phyloP scores from a whole-genome alignment of 2,113 vertebrate species.

The Turnix velox region DNA sequence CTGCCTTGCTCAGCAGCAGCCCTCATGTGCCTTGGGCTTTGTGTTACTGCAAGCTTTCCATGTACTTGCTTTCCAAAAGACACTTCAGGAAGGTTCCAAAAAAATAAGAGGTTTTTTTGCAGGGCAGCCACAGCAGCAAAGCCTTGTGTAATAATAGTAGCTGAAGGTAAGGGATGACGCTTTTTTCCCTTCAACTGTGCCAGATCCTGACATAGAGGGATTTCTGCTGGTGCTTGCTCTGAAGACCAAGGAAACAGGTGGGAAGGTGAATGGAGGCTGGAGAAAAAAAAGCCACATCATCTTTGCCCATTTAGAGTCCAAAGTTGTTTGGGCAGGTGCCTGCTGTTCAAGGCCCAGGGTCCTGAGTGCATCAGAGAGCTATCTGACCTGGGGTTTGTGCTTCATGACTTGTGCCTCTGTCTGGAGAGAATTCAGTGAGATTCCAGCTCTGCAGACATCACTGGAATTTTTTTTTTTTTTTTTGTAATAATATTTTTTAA shows the following conservation, averaged over 20 bases:
- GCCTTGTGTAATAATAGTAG: not conserved
- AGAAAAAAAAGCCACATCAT: not conserved
- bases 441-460: not conserved
- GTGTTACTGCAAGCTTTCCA: not conserved
- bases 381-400: not conserved
- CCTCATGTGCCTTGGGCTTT: not conserved
- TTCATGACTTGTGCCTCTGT: not conserved
- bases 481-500: accelerated
- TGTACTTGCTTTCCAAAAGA: accelerated
- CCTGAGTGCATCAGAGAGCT: not conserved
- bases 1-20: not conserved
- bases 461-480: not conserved
- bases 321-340: not conserved
- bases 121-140: not conserved
- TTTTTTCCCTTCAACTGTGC: not conserved
- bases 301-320: not conserved
- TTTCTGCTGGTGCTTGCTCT: not conserved
- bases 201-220: not conserved
- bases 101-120: accelerated
- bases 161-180: not conserved
- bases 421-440: not conserved
- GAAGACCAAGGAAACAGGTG: not conserved
- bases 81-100: not conserved
- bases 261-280: not conserved
- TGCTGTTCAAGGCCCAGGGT: not conserved